Evolutionary conservation across 2,888 invertebrate species (phyloP).

Genomic region (Eupithecia exiguata): DNA sequence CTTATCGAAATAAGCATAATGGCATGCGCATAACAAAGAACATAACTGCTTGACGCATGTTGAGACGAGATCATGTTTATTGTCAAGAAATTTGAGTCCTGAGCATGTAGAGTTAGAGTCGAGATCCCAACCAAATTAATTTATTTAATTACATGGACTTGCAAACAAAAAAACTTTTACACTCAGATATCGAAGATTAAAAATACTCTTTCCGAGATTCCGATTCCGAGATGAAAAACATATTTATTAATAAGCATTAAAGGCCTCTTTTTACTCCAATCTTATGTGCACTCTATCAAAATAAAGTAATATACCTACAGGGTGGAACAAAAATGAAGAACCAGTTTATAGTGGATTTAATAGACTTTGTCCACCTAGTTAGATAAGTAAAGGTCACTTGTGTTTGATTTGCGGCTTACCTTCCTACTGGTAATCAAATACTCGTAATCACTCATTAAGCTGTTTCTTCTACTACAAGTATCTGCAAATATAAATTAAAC

Average conservation of each 20-base stretch:
- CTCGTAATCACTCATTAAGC: not conserved
- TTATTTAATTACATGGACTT: too few relatives aligned
- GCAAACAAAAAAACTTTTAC: too few relatives aligned
- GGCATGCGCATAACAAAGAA: not conserved
- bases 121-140: too few relatives aligned
- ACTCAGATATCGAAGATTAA: too few relatives aligned
- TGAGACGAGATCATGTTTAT: not conserved
- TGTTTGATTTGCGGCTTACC: not conserved
- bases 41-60: not conserved
- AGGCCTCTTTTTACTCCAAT: too few relatives aligned
- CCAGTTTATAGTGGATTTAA: slow-evolving; percentile 1
- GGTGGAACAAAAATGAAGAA: not conserved
- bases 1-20: not conserved
- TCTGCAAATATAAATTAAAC: not conserved
- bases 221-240: too few relatives aligned
- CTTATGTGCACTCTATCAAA: too few relatives aligned
- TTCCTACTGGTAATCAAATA: slow-evolving; percentile 9
- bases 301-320: too few relatives aligned
- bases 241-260: too few relatives aligned
- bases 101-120: not conserved
- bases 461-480: not conserved
- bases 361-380: not conserved
- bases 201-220: too few relatives aligned
- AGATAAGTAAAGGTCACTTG: not conserved
- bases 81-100: not conserved